Evolutionary conservation across 1,140 invertebrate genomes (phyloP), one percentile per base, ranked within the genome.

Genomic region (Gonatopus flavifemur): DNA sequence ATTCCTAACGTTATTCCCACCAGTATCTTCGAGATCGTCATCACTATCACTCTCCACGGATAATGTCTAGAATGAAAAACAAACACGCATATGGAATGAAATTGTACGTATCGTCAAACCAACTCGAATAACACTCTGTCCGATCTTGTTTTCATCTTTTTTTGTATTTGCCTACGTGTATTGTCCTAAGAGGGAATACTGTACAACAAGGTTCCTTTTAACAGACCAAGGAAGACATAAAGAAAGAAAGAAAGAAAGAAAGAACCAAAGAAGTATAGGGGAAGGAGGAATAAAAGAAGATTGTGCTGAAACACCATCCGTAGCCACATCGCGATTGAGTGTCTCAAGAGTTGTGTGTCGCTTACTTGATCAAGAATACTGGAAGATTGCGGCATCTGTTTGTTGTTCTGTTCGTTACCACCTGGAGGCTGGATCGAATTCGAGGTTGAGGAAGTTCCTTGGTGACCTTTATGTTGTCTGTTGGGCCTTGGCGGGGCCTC

Each of bases 1-100:
- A 65, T 94, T 94, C 51, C 90, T 82, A 25, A 80, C 74, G 28
- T 78, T 77, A 19, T 79, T 82, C 47, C 83, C 82, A 37, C 80
- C 82, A 32, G 81, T 80, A 47, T 82, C 83, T 32, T 79, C 80
- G 36, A 75, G 70, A 50, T 79, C 78, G 32, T 77, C 77, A 24
- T 78, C 77, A 25, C 76, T 78, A 35, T 81, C 79, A 13, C 74
- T 78, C 47, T 78, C 76, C 39, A 78, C 67, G n/a, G 75, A 70
- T 21, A 78, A 36, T 28, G 71, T 65, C 74, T 76, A 43, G 31
- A 61, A 58, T 12, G 43, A 35, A 40, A 64, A 41, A 41, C 19
- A 12, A 21, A 47, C 19, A n/a, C n/a, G n/a, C n/a, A 41, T 16
- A 36, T 22, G 16, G 5, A 13, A 4, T 44, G 50, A 22, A 12